phyloP scores from a whole-genome alignment of 2,888 invertebrate genomes.

The Bugulina stolonifera region DNA sequence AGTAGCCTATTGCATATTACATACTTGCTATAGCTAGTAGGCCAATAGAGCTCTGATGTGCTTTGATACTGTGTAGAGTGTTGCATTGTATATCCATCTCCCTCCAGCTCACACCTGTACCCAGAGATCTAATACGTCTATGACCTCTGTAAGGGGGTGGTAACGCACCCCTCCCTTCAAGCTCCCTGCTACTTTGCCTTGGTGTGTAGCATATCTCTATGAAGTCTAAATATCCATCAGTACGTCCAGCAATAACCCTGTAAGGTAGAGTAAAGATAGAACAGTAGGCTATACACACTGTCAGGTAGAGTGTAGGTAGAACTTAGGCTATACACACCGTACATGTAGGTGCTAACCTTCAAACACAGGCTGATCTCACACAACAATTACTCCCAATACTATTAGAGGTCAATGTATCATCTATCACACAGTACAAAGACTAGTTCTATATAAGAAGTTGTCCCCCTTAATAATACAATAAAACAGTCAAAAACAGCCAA shows the following conservation, averaged over 20 bases:
- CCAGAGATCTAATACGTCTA: constrained; percentile 16
- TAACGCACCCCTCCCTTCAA: not conserved
- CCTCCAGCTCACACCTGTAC: not conserved
- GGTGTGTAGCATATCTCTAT: constrained; percentile 58
- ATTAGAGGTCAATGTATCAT: too few relatives aligned
- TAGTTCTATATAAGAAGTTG: too few relatives aligned
- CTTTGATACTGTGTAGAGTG: not conserved
- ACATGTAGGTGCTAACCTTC: too few relatives aligned
- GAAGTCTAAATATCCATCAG: constrained; percentile 80
- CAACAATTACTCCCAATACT: too few relatives aligned
- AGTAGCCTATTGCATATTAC: not conserved
- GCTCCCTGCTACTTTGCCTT: not conserved
- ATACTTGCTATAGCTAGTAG: constrained; percentile 17
- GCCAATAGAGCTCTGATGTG: constrained; percentile 5
- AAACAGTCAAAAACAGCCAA: too few relatives aligned
- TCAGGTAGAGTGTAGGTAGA: too few relatives aligned
- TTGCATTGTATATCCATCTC: constrained; percentile 6
- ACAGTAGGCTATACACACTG: too few relatives aligned
- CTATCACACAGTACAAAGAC: too few relatives aligned
- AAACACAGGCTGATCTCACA: too few relatives aligned
- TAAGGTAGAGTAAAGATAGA: constrained; percentile 38
- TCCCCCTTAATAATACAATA: too few relatives aligned
- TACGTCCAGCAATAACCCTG: constrained; percentile 72
- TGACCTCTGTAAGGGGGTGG: not conserved
- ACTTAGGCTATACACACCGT: too few relatives aligned